Conservation (phyloP, 2,888 invertebrate genomes). For the Dinocampus coccinellae region DNA sequence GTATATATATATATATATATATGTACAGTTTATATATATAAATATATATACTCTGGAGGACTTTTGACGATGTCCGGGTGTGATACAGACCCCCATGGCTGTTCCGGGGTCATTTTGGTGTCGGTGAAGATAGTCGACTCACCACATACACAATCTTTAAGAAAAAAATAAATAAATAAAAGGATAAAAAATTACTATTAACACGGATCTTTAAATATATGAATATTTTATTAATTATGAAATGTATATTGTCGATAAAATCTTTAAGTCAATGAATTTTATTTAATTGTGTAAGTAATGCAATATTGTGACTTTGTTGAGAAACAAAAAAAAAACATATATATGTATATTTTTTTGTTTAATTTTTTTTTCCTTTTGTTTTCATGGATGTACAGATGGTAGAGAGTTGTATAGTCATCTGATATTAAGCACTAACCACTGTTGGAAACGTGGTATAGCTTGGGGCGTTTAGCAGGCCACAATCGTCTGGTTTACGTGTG, state of each 20-base stretch:
- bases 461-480: slow-evolving; percentile 63
- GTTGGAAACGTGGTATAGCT: slow-evolving; percentile 59
- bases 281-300: too few relatives aligned
- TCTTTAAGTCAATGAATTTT: too few relatives aligned
- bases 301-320: too few relatives aligned
- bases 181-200: too few relatives aligned
- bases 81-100: slow-evolving; percentile 10
- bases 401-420: slow-evolving; percentile 60
- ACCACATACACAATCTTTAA: background rate
- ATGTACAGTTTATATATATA: background rate
- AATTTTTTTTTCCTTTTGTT: too few relatives aligned
- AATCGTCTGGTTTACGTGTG: slow-evolving; percentile 59
- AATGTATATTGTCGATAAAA: too few relatives aligned
- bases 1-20: background rate
- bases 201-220: too few relatives aligned
- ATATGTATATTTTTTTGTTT: too few relatives aligned
- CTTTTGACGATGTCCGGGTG: slow-evolving; percentile 23
- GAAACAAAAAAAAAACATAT: too few relatives aligned
- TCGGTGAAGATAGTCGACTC: background rate
- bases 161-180: too few relatives aligned
- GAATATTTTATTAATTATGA: too few relatives aligned
- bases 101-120: slow-evolving; percentile 5
- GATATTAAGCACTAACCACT: slow-evolving; percentile 40
- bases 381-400: slow-evolving; percentile 38
- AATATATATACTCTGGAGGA: background rate